Percentiles rank a stretch among this genome's conserved stretches.
Conservation (phyloP, 2,888 invertebrate species). For the Thumatha senex region DNA sequence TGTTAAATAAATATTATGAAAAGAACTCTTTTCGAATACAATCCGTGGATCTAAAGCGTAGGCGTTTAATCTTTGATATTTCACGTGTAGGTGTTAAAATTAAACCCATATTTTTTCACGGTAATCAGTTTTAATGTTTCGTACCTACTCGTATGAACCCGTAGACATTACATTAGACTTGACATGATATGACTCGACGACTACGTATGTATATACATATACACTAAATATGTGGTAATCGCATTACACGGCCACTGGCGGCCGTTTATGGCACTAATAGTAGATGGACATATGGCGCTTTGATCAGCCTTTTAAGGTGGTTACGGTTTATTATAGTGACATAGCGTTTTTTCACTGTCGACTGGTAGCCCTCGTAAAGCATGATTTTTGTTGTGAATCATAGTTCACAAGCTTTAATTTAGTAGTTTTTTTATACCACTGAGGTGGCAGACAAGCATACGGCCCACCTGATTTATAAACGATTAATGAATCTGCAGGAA, state of each 20-base stretch:
- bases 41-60: background rate
- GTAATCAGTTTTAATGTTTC: conserved; percentile 26
- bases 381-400: conserved; percentile 15
- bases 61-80: conserved; percentile 2
- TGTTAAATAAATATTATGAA: too few relatives aligned
- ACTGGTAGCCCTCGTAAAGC: conserved; percentile 18
- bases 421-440: background rate
- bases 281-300: conserved; percentile 47
- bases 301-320: conserved; percentile 51
- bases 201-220: conserved; percentile 35
- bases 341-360: conserved; percentile 21
- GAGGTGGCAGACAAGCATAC: too few relatives aligned
- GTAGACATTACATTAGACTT: conserved; percentile 8
- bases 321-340: conserved; percentile 36
- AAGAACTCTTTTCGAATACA: too few relatives aligned
- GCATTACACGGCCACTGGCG: conserved; percentile 47
- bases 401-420: background rate
- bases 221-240: conserved; percentile 37
- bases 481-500: too few relatives aligned
- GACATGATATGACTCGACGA: too few relatives aligned
- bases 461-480: too few relatives aligned
- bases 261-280: conserved; percentile 35
- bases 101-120: conserved; percentile 14
- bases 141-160: conserved; percentile 22
- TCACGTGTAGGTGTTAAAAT: conserved; percentile 20